Conservation (phyloP, 2,113 vertebrate species). For the Ophthalmolycus amberensis region DNA sequence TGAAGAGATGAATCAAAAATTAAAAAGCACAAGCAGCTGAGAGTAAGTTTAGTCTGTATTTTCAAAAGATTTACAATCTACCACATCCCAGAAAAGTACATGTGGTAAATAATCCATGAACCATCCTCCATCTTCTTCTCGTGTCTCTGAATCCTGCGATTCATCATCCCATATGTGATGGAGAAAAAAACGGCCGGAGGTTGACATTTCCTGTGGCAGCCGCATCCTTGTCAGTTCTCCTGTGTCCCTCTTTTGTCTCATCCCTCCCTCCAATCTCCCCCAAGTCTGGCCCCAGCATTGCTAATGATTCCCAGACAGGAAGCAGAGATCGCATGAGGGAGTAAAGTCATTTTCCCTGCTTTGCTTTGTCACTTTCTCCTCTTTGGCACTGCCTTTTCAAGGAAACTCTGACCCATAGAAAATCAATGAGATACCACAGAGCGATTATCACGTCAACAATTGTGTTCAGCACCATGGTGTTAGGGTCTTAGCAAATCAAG, state of each 20-base stretch:
- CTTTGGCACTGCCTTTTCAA: slow-evolving; percentile 30
- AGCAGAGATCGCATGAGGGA: slow-evolving; percentile 61
- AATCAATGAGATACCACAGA: slow-evolving; percentile 4
- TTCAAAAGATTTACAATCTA: slow-evolving; percentile 19
- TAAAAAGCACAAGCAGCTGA: neutral
- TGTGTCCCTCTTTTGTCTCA: slow-evolving; percentile 57
- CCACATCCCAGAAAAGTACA: slow-evolving; percentile 22
- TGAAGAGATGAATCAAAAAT: neutral
- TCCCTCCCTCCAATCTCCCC: slow-evolving; percentile 29
- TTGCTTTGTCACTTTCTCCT: slow-evolving; percentile 56
- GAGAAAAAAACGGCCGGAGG: slow-evolving; percentile 30
- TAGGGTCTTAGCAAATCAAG: slow-evolving; percentile 17
- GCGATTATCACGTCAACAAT: neutral
- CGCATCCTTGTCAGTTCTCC: slow-evolving; percentile 54
- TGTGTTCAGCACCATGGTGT: neutral
- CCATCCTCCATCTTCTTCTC: slow-evolving; percentile 27
- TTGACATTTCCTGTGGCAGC: slow-evolving; percentile 64
- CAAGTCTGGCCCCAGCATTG: slow-evolving; percentile 57
- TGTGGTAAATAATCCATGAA: neutral
- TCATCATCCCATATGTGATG: slow-evolving; percentile 52
- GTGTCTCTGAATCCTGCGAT: slow-evolving; percentile 40
- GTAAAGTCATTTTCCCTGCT: slow-evolving; percentile 51
- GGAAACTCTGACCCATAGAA: slow-evolving; percentile 23
- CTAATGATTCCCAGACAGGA: slow-evolving; percentile 81
- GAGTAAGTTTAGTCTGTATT: slow-evolving; percentile 21